Percentiles rank a stretch among this genome's conserved stretches.
These are phyloP conservation scores for Pinna nobilis DNA, from an alignment of 1,140 invertebrate genomes.

Conservation along the genomic window DNA sequence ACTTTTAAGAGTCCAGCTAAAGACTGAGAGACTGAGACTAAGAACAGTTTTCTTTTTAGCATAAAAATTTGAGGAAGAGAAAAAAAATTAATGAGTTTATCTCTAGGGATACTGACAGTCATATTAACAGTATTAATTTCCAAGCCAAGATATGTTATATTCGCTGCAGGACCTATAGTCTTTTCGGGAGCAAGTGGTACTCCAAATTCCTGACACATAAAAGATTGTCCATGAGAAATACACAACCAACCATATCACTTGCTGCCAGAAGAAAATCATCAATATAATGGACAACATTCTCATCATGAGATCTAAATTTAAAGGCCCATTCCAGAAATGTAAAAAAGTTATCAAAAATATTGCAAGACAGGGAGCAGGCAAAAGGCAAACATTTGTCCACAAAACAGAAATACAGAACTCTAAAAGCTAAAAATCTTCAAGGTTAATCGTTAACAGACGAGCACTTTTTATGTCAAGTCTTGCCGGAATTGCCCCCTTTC, in stretches of 20 bases:
- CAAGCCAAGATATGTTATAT: background rate
- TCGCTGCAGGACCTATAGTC: conserved; percentile 5
- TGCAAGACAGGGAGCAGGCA: background rate
- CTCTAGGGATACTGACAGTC: conserved; percentile 13
- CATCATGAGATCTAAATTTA: too few species aligned
- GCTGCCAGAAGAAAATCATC: conserved; percentile 6
- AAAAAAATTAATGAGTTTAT: background rate
- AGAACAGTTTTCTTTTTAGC: background rate
- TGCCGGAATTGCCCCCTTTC: background rate
- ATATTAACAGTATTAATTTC: conserved; percentile 31
- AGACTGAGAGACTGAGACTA: conserved; percentile 20
- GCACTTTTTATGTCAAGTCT: conserved; percentile 16
- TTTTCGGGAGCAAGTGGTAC: conserved; percentile 19
- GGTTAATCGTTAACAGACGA: background rate
- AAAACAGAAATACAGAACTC: conserved; percentile 6
- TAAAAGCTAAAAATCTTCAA: conserved; percentile 10
- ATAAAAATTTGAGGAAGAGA: background rate
- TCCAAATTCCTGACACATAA: conserved; percentile 8
- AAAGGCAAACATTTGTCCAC: background rate
- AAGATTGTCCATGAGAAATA: too few species aligned
- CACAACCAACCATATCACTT: too few species aligned
- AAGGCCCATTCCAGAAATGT: too few species aligned
- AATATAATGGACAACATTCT: conserved; percentile 14
- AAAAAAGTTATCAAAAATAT: background rate
- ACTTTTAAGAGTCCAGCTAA: conserved; percentile 20